Conservation (phyloP, 2,113 vertebrate species). For the Heteronetta atricapilla region DNA sequence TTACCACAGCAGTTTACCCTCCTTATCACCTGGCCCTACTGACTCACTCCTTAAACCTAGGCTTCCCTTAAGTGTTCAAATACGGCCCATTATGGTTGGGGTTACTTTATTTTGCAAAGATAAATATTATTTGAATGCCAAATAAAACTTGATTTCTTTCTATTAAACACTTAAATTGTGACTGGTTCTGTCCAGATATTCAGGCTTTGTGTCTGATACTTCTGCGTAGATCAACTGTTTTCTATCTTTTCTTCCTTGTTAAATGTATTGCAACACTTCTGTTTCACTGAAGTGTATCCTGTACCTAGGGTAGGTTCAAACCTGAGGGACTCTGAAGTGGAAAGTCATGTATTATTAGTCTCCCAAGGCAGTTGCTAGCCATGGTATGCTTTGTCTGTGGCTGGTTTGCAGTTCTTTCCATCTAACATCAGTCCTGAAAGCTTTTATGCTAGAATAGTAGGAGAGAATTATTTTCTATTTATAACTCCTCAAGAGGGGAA, state of each 20-base stretch:
- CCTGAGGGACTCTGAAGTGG: not conserved
- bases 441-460: not conserved
- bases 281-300: not conserved
- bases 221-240: not conserved
- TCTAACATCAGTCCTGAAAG: not conserved
- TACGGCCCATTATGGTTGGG: not conserved
- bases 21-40: not conserved
- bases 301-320: not conserved
- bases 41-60: not conserved
- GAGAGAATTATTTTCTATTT: conserved; percentile 15
- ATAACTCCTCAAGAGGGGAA: not conserved
- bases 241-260: not conserved
- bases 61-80: not conserved
- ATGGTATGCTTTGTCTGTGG: not conserved
- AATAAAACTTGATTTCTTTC: not conserved
- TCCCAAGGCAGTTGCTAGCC: not conserved
- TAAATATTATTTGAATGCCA: not conserved
- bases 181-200: not conserved
- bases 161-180: not conserved
- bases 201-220: not conserved
- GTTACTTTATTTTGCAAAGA: not conserved
- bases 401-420: not conserved
- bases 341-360: not conserved
- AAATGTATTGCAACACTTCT: not conserved
- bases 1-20: not conserved